Base-by-base conservation (phyloP, 2,113 vertebrate genomes). In the Serilophus lunatus region DNA sequence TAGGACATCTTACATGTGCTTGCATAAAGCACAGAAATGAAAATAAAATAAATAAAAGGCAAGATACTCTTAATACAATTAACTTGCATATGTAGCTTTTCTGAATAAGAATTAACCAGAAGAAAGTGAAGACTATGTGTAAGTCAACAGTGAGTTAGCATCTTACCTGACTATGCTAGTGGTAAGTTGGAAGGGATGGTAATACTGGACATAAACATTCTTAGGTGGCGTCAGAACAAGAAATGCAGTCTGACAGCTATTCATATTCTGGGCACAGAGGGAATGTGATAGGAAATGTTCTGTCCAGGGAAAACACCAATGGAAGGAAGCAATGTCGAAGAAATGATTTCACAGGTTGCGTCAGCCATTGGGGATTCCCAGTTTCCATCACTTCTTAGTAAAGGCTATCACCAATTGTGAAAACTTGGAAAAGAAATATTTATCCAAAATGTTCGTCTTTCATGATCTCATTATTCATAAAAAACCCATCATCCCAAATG, bases 281-380 rank as follows among this genome's bases (percentile, higher is more conserved):
- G 45, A 96, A 94, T 68, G 69, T 54, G 69, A 84, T 29, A 92
- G 81, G 56, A 92, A 69, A 53, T 57, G 36, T 20, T 86, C 36
- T 91, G 81, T 72, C 65, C 68, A 59, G 47, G 68, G 29, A 5
- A 42, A n/a, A 95, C 79, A 42, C 3, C 51, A 81, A 51, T 2
- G 4, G 38, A 75, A 95, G 61, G 68, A 97, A 95, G 38, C 18
- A 79, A 13, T 45, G 50, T 72, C 86, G 81, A 95, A 92, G 44
- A 92, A 88, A 90, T 36, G 57, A 86, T 90, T 96, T 93, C 75
- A 88, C 49, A 81, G 65, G 18, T 65, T 70, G 19, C 88, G 45
- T 40, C 49, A 38, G 66, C 50, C 82, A 54, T 65, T 61, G 53
- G 26, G 19, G 22, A 61, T 7, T 81, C 53, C 6, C 47, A 70